These are phyloP conservation scores for Montipora foliosa DNA, from an alignment of 64 coral and sea anemone genomes.

Conservation along the genomic window DNA sequence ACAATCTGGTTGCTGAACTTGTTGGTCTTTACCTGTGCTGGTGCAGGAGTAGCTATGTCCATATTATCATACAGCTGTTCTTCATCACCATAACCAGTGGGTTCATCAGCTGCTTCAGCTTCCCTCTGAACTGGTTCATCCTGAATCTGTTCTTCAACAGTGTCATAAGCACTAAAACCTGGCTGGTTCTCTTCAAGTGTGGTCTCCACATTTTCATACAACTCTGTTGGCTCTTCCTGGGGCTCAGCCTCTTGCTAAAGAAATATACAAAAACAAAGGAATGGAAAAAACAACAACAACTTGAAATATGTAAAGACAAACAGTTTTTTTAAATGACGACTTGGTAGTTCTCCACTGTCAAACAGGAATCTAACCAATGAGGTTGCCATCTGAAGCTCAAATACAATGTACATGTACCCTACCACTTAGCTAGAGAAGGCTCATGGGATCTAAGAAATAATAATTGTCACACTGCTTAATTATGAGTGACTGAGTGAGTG, in stretches of 20 bases:
- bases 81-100: constrained; percentile 9
- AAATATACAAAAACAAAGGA: not conserved
- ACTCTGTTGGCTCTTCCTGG: constrained; percentile 40
- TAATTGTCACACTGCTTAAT: no score
- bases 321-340: no score
- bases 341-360: no score
- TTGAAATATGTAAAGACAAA: no score
- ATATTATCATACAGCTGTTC: constrained; percentile 58
- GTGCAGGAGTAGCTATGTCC: not conserved
- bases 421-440: no score
- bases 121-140: constrained; percentile 16
- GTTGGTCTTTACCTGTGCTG: not conserved
- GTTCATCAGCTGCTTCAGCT: not conserved
- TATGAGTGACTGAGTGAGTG: no score
- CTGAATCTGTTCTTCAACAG: not conserved
- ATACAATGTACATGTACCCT: no score
- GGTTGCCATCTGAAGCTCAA: no score
- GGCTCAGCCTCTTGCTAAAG: constrained; percentile 14
- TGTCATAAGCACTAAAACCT: not conserved
- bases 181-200: not conserved
- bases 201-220: constrained; percentile 68
- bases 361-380: no score
- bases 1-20: not conserved
- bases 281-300: no score
- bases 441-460: no score